phyloP scores from a whole-genome alignment of 2,888 invertebrate species.

The Drosophila putrida region DNA sequence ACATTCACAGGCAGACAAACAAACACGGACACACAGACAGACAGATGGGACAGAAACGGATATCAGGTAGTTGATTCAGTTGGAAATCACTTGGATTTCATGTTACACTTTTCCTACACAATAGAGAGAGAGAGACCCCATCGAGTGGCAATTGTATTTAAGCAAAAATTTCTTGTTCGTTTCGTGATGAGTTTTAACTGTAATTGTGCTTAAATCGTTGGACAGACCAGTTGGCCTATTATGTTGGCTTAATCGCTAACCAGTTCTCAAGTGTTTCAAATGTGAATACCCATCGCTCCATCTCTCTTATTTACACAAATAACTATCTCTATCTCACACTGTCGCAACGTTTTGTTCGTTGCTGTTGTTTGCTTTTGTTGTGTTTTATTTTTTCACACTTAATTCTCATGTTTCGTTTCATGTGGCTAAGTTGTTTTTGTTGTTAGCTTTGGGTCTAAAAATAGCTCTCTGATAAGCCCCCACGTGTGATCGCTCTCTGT shows the following conservation, averaged over 20 bases:
- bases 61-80: conserved; percentile 61
- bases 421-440: conserved; percentile 26
- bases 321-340: conserved; percentile 4
- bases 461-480: conserved; percentile 43
- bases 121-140: background rate
- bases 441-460: conserved; percentile 38
- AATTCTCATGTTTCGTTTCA: conserved; percentile 42
- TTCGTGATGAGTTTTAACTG: conserved; percentile 36
- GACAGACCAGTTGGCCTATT: background rate
- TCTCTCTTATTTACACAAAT: conserved; percentile 12
- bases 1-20: background rate
- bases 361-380: conserved; percentile 17
- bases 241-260: conserved; percentile 32
- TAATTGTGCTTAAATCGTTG: conserved; percentile 16
- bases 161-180: conserved; percentile 21
- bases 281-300: conserved; percentile 15
- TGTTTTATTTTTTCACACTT: conserved; percentile 47
- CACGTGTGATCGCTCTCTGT: conserved; percentile 29
- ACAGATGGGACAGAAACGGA: conserved; percentile 48
- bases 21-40: background rate
- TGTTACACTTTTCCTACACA: conserved; percentile 45
- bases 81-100: conserved; percentile 53
- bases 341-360: background rate
- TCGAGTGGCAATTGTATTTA: conserved; percentile 35
- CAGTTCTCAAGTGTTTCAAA: conserved; percentile 42